Conservation (phyloP, 2,797 vertebrate genomes). For the Heterohyrax brucei region DNA sequence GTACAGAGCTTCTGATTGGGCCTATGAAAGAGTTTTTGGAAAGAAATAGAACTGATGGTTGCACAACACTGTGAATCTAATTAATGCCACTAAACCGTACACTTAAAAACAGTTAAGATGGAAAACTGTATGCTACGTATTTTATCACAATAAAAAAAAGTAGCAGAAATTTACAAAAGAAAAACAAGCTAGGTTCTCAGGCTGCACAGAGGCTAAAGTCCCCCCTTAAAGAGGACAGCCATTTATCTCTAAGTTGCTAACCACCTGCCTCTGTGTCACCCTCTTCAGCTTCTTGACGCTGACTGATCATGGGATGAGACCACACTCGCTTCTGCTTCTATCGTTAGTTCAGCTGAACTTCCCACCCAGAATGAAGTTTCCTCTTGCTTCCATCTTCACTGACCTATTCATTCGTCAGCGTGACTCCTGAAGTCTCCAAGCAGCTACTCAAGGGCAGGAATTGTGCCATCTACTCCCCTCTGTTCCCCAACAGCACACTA, state of each 20-base stretch:
- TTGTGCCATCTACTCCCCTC: not conserved
- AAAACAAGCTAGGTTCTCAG: not conserved
- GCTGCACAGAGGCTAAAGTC: not conserved
- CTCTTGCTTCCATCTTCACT: not conserved
- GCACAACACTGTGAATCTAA: not conserved
- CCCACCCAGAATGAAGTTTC: not conserved
- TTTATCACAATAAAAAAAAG: not conserved
- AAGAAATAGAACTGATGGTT: not conserved
- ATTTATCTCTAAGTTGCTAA: not conserved
- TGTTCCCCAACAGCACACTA: not conserved
- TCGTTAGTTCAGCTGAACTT: slow-evolving; percentile 33
- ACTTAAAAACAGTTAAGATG: not conserved
- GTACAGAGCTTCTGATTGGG: not conserved
- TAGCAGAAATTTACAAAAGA: not conserved
- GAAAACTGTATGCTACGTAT: not conserved
- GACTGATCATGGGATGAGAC: not conserved
- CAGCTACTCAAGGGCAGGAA: not conserved
- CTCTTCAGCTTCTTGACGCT: not conserved
- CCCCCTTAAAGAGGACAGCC: not conserved
- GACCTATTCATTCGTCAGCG: not conserved
- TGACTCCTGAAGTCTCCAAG: slow-evolving; percentile 49
- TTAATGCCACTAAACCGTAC: not conserved
- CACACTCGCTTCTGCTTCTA: not conserved
- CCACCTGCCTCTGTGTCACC: not conserved
- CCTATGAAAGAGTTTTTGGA: not conserved